Percentiles rank a stretch among this genome's conserved stretches.
Conservation (phyloP, 2,888 invertebrate species). For the Tipula vernalis region DNA sequence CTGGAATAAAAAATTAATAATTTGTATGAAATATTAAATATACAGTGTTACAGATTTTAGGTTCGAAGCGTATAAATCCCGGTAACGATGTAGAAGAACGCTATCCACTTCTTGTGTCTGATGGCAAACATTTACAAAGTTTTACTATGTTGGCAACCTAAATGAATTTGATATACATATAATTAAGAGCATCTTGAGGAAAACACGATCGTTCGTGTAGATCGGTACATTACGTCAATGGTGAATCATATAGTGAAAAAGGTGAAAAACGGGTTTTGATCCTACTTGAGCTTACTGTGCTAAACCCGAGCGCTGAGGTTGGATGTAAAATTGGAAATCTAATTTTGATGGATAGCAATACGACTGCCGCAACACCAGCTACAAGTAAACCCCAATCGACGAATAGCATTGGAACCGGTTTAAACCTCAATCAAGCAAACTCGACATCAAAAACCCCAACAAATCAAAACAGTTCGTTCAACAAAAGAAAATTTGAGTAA, state of each 20-base stretch:
- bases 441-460: background rate
- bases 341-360: constrained; percentile 43
- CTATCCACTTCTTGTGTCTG: constrained; percentile 72
- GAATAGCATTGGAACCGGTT: constrained; percentile 16
- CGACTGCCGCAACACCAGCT: constrained; percentile 21
- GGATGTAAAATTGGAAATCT: constrained; percentile 70
- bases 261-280: constrained; percentile 70
- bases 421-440: constrained; percentile 17
- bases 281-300: constrained; percentile 62
- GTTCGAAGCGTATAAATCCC: constrained; percentile 56
- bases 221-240: constrained; percentile 69
- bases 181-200: constrained; percentile 54
- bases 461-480: background rate
- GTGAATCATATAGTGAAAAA: constrained; percentile 60
- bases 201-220: constrained; percentile 63
- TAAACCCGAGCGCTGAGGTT: constrained; percentile 59
- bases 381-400: background rate
- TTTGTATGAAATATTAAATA: background rate
- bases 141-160: constrained; percentile 88
- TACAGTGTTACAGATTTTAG: constrained; percentile 66
- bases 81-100: constrained; percentile 57
- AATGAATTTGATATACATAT: constrained; percentile 52
- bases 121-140: constrained; percentile 70
- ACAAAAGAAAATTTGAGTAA: constrained; percentile 5
- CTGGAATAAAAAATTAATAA: background rate